A percentile compares a stretch with the other conserved stretches of the same genome.
Evolutionary conservation across 2,888 invertebrate genomes (phyloP).

Genomic region (Heliconius cydno): DNA sequence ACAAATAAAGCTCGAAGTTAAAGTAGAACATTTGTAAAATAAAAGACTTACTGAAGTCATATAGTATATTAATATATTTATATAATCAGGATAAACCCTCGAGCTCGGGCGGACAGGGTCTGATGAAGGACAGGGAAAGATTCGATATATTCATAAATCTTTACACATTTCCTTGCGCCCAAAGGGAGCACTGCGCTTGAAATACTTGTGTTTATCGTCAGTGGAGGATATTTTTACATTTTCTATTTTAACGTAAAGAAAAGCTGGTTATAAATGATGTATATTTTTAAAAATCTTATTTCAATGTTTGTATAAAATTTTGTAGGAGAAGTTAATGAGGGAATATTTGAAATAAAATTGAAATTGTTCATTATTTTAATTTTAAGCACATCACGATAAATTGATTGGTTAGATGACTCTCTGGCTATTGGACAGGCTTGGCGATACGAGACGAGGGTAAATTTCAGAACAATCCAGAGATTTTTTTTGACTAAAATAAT

Average conservation of each 20-base stretch:
- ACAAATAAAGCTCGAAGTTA: background rate
- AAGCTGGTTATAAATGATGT: no score
- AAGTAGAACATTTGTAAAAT: background rate
- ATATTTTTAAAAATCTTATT: no score
- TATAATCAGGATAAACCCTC: constrained; percentile 1
- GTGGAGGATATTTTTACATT: background rate
- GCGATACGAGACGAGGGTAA: no score
- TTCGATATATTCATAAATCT: constrained; percentile 13
- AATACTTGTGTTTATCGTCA: background rate
- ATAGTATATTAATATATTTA: background rate
- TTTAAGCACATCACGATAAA: no score
- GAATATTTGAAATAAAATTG: no score
- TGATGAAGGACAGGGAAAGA: constrained; percentile 19
- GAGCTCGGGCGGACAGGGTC: background rate
- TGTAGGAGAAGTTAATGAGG: no score
- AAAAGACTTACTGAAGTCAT: background rate
- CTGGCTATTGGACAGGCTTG: no score
- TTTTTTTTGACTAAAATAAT: no score
- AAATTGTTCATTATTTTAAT: no score
- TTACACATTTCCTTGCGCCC: background rate
- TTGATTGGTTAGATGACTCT: no score
- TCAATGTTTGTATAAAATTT: no score
- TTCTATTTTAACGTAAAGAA: background rate
- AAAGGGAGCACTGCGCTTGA: background rate
- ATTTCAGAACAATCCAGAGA: no score